Evolutionary conservation across 2,113 vertebrate species (phyloP), one percentile per base, ranked within the genome.

Genomic region (Solea solea): DNA sequence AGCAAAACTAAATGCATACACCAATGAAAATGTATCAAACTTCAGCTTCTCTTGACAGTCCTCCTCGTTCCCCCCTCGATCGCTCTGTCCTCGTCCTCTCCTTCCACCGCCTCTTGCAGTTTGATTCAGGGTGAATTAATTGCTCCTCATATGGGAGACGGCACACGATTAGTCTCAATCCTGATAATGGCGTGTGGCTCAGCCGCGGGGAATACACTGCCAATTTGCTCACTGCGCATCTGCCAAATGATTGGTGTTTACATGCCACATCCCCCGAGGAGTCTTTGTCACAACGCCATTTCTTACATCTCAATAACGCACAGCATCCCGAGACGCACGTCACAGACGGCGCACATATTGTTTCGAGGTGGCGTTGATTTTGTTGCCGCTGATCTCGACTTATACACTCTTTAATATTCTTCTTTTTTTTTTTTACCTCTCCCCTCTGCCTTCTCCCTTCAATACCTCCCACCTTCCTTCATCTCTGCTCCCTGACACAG

Each of bases 241-340:
- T 94, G 94, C 93, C 94, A 94, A 94, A 94, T 93, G 92, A 94
- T 93, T 93, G 91, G 91, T 94, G 93, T 94, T 94, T 94, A 94
- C 93, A 94, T 69, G 88, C 85, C 79, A 84, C 90, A 80, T 91
- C 91, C 93, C 91, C 86, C 42, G 87, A 91, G 94, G 91, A 90
- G 85, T 72, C 84, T 92, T 93, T 93, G 92, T 94, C 91, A 90
- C 91, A 85, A 88, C 63, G 87, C 82, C 81, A 88, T 89, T 92
- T 93, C 89, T 89, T 90, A 94, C 91, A 88, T 94, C 92, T 94
- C 91, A 94, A 92, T 93, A 92, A 91, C 66, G 60, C 68, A 52
- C 76, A 15, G 74, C 74, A 85, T 88, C 86, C 63, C 16, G 13
- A 69, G 64, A 72, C 60, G 64, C 76, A 76, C 67, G 62, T 75